These are phyloP conservation scores for Lampris megalopsis DNA, from an alignment of 2,113 vertebrate species.

Conservation along the genomic window DNA sequence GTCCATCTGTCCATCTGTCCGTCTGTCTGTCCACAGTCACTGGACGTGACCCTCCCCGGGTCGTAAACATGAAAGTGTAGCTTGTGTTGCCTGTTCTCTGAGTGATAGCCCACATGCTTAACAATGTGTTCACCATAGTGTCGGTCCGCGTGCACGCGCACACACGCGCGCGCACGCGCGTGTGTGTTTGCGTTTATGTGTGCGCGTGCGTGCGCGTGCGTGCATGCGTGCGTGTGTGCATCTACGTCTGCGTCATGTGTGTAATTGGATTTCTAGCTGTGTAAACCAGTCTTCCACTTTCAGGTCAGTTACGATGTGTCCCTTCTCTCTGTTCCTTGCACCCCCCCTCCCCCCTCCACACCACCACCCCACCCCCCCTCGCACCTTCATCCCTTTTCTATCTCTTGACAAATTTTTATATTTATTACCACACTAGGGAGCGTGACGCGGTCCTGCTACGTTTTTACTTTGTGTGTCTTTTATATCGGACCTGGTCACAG, in stretches of 20 bases:
- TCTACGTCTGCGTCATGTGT: background rate
- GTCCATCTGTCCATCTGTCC: too few relatives aligned
- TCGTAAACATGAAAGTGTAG: conserved; percentile 36
- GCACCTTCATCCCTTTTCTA: conserved; percentile 45
- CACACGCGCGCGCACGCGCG: too few relatives aligned
- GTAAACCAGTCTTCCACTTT: conserved; percentile 67
- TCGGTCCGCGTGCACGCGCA: too few relatives aligned
- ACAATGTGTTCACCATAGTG: too few relatives aligned
- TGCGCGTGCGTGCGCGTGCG: conserved; percentile 14
- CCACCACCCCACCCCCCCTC: too few relatives aligned
- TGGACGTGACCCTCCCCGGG: conserved; percentile 18
- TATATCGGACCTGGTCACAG: conserved; percentile 70
- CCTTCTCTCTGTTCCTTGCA: conserved; percentile 27
- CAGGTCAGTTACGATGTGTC: conserved; percentile 62
- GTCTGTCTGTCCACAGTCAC: too few relatives aligned
- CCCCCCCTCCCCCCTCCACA: too few relatives aligned
- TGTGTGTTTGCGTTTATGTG: conserved; percentile 13
- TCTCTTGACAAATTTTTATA: conserved; percentile 69
- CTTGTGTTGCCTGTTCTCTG: conserved; percentile 11
- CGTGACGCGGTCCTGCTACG: conserved; percentile 40
- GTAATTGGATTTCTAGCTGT: conserved; percentile 63
- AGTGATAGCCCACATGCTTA: conserved; percentile 37
- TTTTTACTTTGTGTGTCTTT: conserved; percentile 79
- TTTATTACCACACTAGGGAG: conserved; percentile 76
- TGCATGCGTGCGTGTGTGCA: conserved; percentile 29